Base-by-base conservation (phyloP, 2,888 invertebrate genomes). In the Byasa hedistus region DNA sequence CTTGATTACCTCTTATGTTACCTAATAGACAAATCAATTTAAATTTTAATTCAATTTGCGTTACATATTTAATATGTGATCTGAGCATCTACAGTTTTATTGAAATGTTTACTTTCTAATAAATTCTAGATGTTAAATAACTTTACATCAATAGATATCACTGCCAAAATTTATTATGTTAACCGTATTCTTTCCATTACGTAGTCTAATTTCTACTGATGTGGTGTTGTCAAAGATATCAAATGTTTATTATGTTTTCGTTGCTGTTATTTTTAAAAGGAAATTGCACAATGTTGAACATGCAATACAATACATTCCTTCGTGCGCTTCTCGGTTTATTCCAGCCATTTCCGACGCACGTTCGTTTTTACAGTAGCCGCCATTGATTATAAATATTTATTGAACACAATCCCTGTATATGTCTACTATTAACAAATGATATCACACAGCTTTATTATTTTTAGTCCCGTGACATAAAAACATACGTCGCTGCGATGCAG, bases 271-370 rank as follows among this genome's bases (percentile, higher is more conserved):
- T 48, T n/a, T 48, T n/a, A 19, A 48, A 48, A 48, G 48, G n/a
- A 52, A 52, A 32, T 17, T 77, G 74, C 66, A 69, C 71, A 69
- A 69, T 61, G 32, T 61, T 71, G 73, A 48, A n/a, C n/a, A 48
- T 19, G 48, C 48, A 19, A 48, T 48, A n/a, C 48, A 48, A 48
- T 48, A 75, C 84, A 87, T 87, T 79, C 86, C 81, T 79, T 80
- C 85, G 84, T 79, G 84, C 77, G 84, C 80, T 75, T 69, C 57
- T 64, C 65, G 57, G 76, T 72, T 75, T 70, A 69, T 69, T 73
- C 77, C 52, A 71, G 72, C 72, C 79, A 81, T 86, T 86, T 81
- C 86, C 86, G 82, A 76, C 77, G 74, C 73, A 72, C 72, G 67
- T 66, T 64, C 54, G 70, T 65, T 69, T 80, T 79, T 79, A 76